Base-by-base conservation (phyloP, 2,888 invertebrate genomes). In the Priapulus caudatus region DNA sequence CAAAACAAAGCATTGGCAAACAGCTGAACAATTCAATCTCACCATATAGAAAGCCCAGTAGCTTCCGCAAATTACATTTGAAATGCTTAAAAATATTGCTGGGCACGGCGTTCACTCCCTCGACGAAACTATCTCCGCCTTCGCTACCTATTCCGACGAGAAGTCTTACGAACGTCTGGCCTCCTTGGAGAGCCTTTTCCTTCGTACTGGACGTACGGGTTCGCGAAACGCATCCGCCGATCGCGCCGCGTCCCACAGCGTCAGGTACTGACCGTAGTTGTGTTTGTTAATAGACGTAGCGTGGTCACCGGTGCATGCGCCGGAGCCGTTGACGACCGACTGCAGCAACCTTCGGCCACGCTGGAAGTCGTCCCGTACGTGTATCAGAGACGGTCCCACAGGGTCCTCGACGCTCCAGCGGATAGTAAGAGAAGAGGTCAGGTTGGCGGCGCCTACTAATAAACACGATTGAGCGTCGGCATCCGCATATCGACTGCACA, bases 201-300 rank as follows among this genome's bases (percentile, higher is more conserved):
- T 43, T 65, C 62, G 45, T 66, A 69, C 3, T n/a, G n/a, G n/a
- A n/a, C 68, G 59, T 48, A 65, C 68, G 1, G 74, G 74, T 44
- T 64, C 58, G 24, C 64, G 58, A 58, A 69, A 71, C 0, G 69
- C n/a, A 66, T 1, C 70, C 67, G 0, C 72, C 71, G 4, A 74
- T 60, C n/a, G n/a, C n/a, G n/a, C n/a, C 23, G 68, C 59, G 54
- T 75, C 75, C 75, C 74, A 75, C 1, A 75, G 60, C 0, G 75
- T 75, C 59, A 74, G 72, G 62, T 72, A 75, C 63, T 75, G 74
- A 5, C 74, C 75, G 53, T 75, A 75, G 60, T 75, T 75, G 63
- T 68, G 74, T 61, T 69, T 71, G 63, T 72, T 74, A 59, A 63
- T n/a, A n/a, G n/a, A n/a, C n/a, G n/a, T 72, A 16, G 72, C 52